Base-by-base conservation (phyloP, 2,797 vertebrate species). In the Channallabes apus region DNA sequence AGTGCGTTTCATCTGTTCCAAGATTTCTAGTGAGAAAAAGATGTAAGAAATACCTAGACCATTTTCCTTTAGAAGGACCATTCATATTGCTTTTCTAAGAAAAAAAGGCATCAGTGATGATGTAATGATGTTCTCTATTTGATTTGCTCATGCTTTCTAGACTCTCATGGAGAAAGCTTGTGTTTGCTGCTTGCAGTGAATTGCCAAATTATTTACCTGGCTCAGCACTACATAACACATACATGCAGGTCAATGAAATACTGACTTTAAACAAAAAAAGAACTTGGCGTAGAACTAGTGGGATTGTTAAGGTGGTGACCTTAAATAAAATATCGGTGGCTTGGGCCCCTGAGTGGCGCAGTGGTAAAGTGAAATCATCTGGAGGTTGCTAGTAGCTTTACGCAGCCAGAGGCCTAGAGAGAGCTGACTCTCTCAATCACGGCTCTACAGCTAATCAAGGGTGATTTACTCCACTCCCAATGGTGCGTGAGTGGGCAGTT, bases 291-390 rank as follows among this genome's bases (percentile, higher is more conserved):
- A 78, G 51, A 87, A 76, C 67, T 84, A 29, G 12, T 77, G 41
- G 29, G 79, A 79, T 76, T 86, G 54, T 7, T 73, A 38, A 32
- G 58, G 18, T 71, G 81, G n/a, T 64, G 41, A 38, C 11, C 6
- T 82, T 62, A 61, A 56, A 46, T 56, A 86, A 62, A 80, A 85
- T 35, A 69, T 73, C 73, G 64, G 32, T 12, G 86, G 82, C 73
- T 59, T 64, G 46, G 46, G 46, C 46, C 46, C 11, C 46, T 51
- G 46, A 51, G 46, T 51, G 46, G 46, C 11, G 46, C 46, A 51
- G 46, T 51, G 46, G 46, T 51, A 51, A 51, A 51, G 46, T 51
- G 46, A 2, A 12, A 51, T 51, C 46, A 51, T 14, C 11, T 51
- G 46, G 11, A 12, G 46, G 11, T 51, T 51, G 46, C 46, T 51